A percentile compares a stretch with the other conserved stretches of the same genome.
Conservation (phyloP, 1,140 invertebrate species). For the Drosophila asahinai region DNA sequence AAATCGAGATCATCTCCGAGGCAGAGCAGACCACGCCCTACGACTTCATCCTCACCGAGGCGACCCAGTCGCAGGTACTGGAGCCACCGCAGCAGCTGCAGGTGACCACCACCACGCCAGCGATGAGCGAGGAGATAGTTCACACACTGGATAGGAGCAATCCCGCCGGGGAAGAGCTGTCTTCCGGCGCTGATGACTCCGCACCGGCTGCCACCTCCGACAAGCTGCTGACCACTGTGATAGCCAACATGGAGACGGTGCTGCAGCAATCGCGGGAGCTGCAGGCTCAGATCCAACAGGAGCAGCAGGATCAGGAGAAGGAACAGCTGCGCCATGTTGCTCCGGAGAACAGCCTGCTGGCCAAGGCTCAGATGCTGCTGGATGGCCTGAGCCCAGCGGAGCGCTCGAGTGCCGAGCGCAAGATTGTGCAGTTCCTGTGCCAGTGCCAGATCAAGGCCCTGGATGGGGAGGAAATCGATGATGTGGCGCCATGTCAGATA, state of each 20-base stretch:
- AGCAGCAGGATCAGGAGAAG: conserved; percentile 42
- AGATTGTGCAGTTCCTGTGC: conserved; percentile 77
- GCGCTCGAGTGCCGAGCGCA: conserved; percentile 61
- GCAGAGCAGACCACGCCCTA: conserved; percentile 35
- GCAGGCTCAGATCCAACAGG: conserved; percentile 38
- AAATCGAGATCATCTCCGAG: conserved; percentile 57
- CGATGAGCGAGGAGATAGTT: conserved; percentile 18
- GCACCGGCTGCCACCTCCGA: conserved; percentile 36
- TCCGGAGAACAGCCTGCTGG: conserved; percentile 40
- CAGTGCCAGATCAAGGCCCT: conserved; percentile 78
- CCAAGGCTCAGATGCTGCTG: conserved; percentile 70
- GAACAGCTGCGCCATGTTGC: conserved; percentile 13
- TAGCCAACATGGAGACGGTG: conserved; percentile 74
- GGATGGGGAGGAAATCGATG: conserved; percentile 74
- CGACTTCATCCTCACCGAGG: conserved; percentile 36
- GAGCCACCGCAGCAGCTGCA: conserved; percentile 43
- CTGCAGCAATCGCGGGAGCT: conserved; percentile 68
- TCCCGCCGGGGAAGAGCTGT: not conserved
- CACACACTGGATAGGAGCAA: not conserved
- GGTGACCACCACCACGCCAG: conserved; percentile 53
- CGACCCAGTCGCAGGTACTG: conserved; percentile 7
- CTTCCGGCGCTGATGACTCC: not conserved
- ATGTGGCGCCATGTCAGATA: conserved; percentile 60
- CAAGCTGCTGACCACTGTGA: conserved; percentile 59
- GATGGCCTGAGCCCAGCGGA: conserved; percentile 59